A percentile compares a stretch with the other conserved stretches of the same genome.
Evolutionary conservation across 2,888 invertebrate species (phyloP).

Genomic region (Timema cristinae): DNA sequence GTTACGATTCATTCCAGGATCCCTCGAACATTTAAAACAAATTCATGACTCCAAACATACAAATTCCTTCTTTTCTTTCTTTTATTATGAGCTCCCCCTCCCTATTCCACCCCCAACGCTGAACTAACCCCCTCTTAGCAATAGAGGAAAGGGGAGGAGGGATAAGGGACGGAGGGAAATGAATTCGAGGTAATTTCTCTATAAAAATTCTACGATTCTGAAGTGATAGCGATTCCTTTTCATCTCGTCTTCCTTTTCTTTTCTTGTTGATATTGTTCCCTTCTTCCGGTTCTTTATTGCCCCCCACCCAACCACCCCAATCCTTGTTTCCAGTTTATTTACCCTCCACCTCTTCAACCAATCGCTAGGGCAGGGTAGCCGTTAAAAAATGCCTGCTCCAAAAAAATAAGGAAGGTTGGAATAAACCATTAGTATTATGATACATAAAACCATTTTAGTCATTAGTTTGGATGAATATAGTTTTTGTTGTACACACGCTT

Average conservation of each 20-base stretch:
- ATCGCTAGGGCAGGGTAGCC: too few species aligned
- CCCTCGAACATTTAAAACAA: background rate
- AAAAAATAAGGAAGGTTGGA: too few species aligned
- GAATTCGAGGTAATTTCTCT: constrained; percentile 32
- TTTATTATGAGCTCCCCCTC: constrained; percentile 22
- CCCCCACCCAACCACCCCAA: constrained; percentile 12
- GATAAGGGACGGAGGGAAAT: constrained; percentile 20
- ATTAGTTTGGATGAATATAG: too few species aligned
- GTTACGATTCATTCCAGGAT: constrained; percentile 3
- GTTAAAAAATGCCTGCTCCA: too few species aligned
- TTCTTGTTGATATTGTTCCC: constrained; percentile 25
- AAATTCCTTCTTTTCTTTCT: constrained; percentile 22
- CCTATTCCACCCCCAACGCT: background rate
- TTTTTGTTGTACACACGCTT: too few species aligned
- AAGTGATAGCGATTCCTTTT: constrained; percentile 30
- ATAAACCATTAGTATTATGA: too few species aligned
- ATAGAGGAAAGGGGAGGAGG: too few species aligned
- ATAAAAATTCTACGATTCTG: constrained; percentile 33
- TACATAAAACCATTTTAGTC: too few species aligned
- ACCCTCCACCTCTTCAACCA: constrained; percentile 19
- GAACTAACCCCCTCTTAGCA: background rate
- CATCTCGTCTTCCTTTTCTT: constrained; percentile 20
- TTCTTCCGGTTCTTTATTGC: constrained; percentile 28
- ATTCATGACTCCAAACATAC: constrained; percentile 25
- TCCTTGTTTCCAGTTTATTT: constrained; percentile 26